Evolutionary conservation across 2,888 invertebrate genomes (phyloP).

Genomic region (Cephalotes varians): DNA sequence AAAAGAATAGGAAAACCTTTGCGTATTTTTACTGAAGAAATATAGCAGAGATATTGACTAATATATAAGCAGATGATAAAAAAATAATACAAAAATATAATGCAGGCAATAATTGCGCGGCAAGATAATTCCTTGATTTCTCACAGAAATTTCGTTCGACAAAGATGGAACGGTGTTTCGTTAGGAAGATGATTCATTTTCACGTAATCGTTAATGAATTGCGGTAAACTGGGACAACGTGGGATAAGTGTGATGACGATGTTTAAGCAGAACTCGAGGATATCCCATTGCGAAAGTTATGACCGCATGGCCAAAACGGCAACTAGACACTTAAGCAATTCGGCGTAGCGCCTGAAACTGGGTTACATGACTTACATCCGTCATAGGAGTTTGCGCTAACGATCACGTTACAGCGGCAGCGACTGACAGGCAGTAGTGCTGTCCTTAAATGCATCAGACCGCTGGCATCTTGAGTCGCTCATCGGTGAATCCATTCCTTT

Average conservation of each 20-base stretch:
- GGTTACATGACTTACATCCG: constrained; percentile 50
- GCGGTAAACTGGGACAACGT: constrained; percentile 2
- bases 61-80: neutral
- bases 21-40: neutral
- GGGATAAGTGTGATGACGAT: constrained; percentile 3
- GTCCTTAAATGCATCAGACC: constrained; percentile 22
- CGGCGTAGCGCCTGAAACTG: constrained; percentile 31
- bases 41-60: neutral
- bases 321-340: constrained; percentile 41
- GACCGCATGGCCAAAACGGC: constrained; percentile 21
- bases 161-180: neutral
- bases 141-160: neutral
- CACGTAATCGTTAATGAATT: constrained; percentile 1
- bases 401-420: neutral
- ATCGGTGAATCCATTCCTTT: neutral
- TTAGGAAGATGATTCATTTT: neutral
- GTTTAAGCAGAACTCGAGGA: constrained; percentile 8
- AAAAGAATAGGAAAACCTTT: neutral
- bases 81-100: neutral
- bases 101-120: too few relatives aligned
- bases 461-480: constrained; percentile 10
- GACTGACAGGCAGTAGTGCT: constrained; percentile 21
- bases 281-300: constrained; percentile 34
- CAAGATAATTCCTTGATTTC: too few relatives aligned
- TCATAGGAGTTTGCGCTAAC: constrained; percentile 34